Base-by-base conservation (phyloP, 2,113 vertebrate genomes). In the Reinhardtius hippoglossoides region DNA sequence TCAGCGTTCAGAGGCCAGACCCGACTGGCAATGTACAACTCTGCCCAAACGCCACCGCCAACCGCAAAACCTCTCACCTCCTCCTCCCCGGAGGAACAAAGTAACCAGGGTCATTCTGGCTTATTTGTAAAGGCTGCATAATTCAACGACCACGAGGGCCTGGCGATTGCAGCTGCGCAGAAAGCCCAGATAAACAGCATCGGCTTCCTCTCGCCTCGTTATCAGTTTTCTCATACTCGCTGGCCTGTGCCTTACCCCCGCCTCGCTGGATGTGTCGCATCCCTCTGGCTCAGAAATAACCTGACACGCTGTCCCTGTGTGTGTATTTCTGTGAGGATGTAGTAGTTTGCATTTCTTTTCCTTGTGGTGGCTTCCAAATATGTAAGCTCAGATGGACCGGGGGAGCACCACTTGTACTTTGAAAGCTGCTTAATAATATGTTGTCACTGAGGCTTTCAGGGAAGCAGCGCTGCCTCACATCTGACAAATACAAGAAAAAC, bases 141-240 rank as follows among this genome's bases (percentile, higher is more conserved):
- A 91, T 90, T 88, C 68, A 73, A 31, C 74, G 26, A 48, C 44
- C 44, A 18, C 44, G 15, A 75, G 21, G n/a, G 72, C 61, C 85
- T 78, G 85, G 78, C 26, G 57, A 78, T 85, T 85, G 78, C 31
- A 84, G 88, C 85, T 57, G 58, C 74, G 87, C 80, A 68, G 63
- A 82, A 74, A 85, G 86, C 82, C 80, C 81, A 93, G 93, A 94
- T 94, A 94, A 94, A 94, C 88, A 91, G 78, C 69, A 21, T 64
- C 23, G 2, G 87, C 91, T 94, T 94, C 93, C 93, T 94, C 85
- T 82, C 76, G 66, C 65, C 87, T 78, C 78, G 75, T 93, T 93
- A 94, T 94, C 93, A 91, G 82, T 82, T 56, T 67, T 92, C 87
- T 92, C 92, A 91, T 87, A 82, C 87, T 71, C 23, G 20, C 70